Conservation (phyloP, 2,888 invertebrate genomes). For the Pseudococcus jackbeardsleyi region DNA sequence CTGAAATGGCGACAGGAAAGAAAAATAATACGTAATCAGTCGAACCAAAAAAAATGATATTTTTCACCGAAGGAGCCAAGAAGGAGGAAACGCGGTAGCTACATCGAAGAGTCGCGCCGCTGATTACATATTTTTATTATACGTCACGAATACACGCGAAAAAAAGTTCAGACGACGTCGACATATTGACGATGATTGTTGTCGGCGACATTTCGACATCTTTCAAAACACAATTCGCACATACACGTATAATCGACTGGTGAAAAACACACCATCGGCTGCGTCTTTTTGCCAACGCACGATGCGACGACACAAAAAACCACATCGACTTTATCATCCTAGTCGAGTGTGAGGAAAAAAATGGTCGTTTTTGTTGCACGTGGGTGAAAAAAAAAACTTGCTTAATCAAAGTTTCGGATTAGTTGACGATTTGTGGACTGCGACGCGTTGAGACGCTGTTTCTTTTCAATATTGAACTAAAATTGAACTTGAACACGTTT, state of each 20-base stretch:
- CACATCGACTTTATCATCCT: neutral
- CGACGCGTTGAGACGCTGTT: neutral
- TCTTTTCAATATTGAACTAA: slow-evolving; percentile 22
- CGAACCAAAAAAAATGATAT: neutral
- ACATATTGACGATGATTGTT: slow-evolving; percentile 5
- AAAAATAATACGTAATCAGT: neutral
- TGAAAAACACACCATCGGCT: neutral
- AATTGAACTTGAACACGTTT: slow-evolving; percentile 23
- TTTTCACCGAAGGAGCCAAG: neutral
- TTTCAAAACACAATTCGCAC: neutral
- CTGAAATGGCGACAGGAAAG: neutral
- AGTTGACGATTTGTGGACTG: neutral
- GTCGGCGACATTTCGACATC: neutral
- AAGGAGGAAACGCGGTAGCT: neutral
- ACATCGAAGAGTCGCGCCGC: neutral
- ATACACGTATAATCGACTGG: neutral
- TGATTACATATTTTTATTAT: slow-evolving; percentile 2
- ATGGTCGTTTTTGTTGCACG: neutral
- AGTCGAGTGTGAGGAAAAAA: neutral
- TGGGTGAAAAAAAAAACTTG: slow-evolving; percentile 27
- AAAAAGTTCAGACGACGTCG: neutral
- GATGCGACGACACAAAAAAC: neutral
- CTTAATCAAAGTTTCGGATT: slow-evolving; percentile 38
- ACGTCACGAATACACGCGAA: neutral
- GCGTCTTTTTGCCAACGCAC: neutral